Base-by-base conservation (phyloP, 1,140 invertebrate species). In the Vanessa atalanta region DNA sequence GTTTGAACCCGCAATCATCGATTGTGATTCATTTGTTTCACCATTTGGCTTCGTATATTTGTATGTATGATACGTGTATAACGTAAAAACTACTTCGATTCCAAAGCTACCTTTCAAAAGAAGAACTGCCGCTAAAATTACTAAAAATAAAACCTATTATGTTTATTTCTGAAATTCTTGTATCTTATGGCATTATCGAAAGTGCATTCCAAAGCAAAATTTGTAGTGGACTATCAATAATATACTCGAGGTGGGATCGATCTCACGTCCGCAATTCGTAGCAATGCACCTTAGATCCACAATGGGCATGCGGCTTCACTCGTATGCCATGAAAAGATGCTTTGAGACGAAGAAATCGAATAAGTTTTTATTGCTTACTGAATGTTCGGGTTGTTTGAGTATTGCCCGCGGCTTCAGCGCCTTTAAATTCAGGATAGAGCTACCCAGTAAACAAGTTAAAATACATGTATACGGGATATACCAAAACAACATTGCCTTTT, bases 281-380 rank as follows among this genome's bases (percentile, higher is more conserved):
- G 72, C 53, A 73, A 61, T 73, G 65, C 65, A 68, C 55, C 64
- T 26, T 47, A 60, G 50, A 15, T 65, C 43, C 47, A 73, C 71
- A 73, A 73, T 73, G 57, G 47, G 26, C 63, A 16, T 47, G 20
- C 53, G 51, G 65, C 57, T 67, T 66, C 47, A n/a, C 57, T 47
- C 26, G 31, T 51, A 26, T 13, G 55, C 47, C 65, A 48, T 68
- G 65, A 73, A 73, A 68, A 68, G 72, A 53, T 16, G 64, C 72
- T 68, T 68, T 73, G 65, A 73, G 48, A 43, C 20, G 48, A 13
- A 63, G 65, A 73, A 73, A 73, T 73, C 65, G 48, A 63, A 73
- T 73, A 60, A 73, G 57, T 63, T 50, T 67, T 63, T 60, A 69
- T 69, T 66, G 72, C 48, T 53, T 51, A 63, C 48, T 63, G 31